A percentile compares a stretch with the other conserved stretches of the same genome.
phyloP scores from a whole-genome alignment of 2,797 vertebrate species.

The Hippocampus kuda region DNA sequence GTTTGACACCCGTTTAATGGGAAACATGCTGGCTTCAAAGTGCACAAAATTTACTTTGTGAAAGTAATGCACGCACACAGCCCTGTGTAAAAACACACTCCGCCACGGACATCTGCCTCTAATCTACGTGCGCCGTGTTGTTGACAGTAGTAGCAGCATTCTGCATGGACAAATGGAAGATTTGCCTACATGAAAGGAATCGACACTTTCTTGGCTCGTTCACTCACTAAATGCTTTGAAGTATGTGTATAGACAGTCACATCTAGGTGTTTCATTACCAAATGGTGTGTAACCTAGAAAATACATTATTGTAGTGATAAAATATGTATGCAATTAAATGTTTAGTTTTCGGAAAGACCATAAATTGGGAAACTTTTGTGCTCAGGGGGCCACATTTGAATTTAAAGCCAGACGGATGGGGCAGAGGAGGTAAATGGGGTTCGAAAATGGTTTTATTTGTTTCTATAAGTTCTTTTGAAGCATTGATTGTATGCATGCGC shows the following conservation, averaged over 20 bases:
- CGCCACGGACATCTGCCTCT: slow-evolving; percentile 65
- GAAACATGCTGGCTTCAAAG: slow-evolving; percentile 19
- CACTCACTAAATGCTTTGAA: slow-evolving; percentile 5
- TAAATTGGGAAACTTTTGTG: not conserved
- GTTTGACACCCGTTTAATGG: not conserved
- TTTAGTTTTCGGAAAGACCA: not conserved
- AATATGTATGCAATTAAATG: not conserved
- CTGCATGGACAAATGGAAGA: slow-evolving; percentile 23
- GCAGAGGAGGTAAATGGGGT: too few relatives aligned
- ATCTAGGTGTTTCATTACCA: slow-evolving; percentile 9
- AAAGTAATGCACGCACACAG: slow-evolving; percentile 20
- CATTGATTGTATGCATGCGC: not conserved
- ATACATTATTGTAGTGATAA: not conserved
- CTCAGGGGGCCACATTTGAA: not conserved
- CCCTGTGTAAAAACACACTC: slow-evolving; percentile 32
- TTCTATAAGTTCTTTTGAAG: not conserved
- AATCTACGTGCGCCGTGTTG: slow-evolving; percentile 46
- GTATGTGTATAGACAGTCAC: slow-evolving; percentile 2
- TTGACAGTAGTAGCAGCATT: slow-evolving; percentile 50
- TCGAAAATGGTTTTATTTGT: too few relatives aligned
- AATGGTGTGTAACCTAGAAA: slow-evolving; percentile 8
- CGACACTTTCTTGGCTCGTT: slow-evolving; percentile 15
- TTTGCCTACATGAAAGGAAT: slow-evolving; percentile 26
- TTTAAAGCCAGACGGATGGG: too few relatives aligned
- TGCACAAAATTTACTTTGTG: slow-evolving; percentile 16